These are phyloP conservation scores for Lasioglossum vierecki DNA, from an alignment of 2,888 invertebrate genomes.

Conservation along the genomic window DNA sequence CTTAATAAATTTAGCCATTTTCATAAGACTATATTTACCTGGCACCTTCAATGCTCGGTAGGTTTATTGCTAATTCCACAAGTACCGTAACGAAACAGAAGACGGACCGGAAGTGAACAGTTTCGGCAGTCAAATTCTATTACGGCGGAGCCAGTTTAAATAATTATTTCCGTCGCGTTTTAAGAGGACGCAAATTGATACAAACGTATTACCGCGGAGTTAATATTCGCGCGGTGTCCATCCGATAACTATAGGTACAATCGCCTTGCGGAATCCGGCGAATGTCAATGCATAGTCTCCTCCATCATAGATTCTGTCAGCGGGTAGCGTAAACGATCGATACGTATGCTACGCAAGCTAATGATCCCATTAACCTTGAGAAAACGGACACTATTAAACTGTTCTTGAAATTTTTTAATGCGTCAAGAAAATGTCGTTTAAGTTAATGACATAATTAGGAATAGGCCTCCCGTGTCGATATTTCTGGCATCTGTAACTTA, in stretches of 20 bases:
- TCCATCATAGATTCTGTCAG: not conserved
- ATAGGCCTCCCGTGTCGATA: not conserved
- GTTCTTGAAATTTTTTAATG: not conserved
- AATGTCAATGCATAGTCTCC: constrained; percentile 51
- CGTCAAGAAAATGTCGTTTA: not conserved
- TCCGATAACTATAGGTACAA: constrained; percentile 34
- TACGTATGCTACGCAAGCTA: not conserved
- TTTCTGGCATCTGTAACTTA: not conserved
- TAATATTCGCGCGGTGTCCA: constrained; percentile 46
- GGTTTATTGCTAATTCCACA: no score
- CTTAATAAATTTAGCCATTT: no score
- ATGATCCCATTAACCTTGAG: constrained; percentile 11
- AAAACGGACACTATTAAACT: not conserved
- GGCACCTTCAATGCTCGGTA: no score
- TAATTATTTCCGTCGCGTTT: constrained; percentile 50
- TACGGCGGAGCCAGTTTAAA: constrained; percentile 34
- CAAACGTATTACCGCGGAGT: constrained; percentile 20
- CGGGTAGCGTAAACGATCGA: not conserved
- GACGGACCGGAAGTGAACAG: constrained; percentile 4
- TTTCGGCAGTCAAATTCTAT: constrained; percentile 24
- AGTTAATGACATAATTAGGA: constrained; percentile 9
- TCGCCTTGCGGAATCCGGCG: constrained; percentile 32
- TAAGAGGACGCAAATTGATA: constrained; percentile 43
- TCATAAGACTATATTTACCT: no score
- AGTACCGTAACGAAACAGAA: not conserved